Evolutionary conservation across 2,888 invertebrate species (phyloP).

Genomic region (Cremastobaeus sp.): DNA sequence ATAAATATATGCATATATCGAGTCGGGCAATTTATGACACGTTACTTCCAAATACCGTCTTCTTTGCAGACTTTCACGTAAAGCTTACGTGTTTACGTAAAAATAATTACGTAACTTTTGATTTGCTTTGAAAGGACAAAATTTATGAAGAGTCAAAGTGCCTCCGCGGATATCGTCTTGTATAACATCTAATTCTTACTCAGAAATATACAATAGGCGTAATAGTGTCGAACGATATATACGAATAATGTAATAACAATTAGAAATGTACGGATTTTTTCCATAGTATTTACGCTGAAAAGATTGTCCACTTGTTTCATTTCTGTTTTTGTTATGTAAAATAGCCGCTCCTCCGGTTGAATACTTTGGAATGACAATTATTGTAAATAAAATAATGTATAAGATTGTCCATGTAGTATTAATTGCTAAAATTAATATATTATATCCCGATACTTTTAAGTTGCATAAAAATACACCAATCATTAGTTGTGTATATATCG

Average conservation of each 20-base stretch:
- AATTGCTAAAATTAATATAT: conserved; percentile 50
- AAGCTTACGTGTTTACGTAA: no score
- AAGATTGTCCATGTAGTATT: conserved; percentile 46
- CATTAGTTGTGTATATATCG: conserved; percentile 43
- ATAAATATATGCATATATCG: neutral
- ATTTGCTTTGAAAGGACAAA: conserved; percentile 1
- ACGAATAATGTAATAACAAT: conserved; percentile 13
- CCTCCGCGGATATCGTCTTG: conserved; percentile 33
- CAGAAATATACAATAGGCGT: conserved; percentile 1
- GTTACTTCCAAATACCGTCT: conserved; percentile 29
- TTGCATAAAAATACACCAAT: conserved; percentile 9
- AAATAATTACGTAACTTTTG: conserved; percentile 8
- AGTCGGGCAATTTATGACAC: neutral
- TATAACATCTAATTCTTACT: conserved; percentile 14
- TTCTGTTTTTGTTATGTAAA: conserved; percentile 36
- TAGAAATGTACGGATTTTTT: neutral
- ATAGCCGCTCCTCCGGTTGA: conserved; percentile 7
- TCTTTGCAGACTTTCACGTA: conserved; percentile 5
- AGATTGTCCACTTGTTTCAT: conserved; percentile 21
- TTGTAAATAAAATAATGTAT: conserved; percentile 49
- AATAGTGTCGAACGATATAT: conserved; percentile 37
- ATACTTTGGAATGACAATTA: conserved; percentile 29
- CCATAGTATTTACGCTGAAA: conserved; percentile 1
- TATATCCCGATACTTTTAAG: conserved; percentile 31
- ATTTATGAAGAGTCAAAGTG: conserved; percentile 29